Percentiles rank a stretch among this genome's conserved stretches.
Evolutionary conservation across 2,888 invertebrate species (phyloP).

Genomic region (Drosophila cracens): DNA sequence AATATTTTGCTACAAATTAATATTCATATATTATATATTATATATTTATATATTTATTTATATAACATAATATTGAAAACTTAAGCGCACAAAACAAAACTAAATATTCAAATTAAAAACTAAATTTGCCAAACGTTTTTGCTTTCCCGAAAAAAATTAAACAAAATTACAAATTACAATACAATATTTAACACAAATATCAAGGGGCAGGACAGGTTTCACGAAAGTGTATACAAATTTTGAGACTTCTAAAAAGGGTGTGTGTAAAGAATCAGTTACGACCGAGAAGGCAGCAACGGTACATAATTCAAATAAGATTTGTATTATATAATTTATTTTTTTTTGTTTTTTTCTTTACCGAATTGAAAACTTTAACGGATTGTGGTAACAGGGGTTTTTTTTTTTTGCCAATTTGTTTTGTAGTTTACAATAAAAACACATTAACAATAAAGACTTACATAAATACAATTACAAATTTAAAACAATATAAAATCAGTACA

Average conservation of each 20-base stretch:
- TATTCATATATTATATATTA: slow-evolving; percentile 67
- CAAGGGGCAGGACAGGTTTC: slow-evolving; percentile 12
- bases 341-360: slow-evolving; percentile 28
- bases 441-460: slow-evolving; percentile 76
- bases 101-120: slow-evolving; percentile 76
- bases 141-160: slow-evolving; percentile 81
- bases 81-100: slow-evolving; percentile 79
- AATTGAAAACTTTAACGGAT: slow-evolving; percentile 65
- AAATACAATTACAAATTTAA: slow-evolving; percentile 75
- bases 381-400: slow-evolving; percentile 62
- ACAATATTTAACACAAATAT: slow-evolving; percentile 73
- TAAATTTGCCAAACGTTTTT: slow-evolving; percentile 83
- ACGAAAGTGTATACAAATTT: slow-evolving; percentile 13
- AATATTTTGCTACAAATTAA: slow-evolving; percentile 83
- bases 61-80: slow-evolving; percentile 79
- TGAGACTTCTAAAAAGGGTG: slow-evolving; percentile 28
- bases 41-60: slow-evolving; percentile 53
- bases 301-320: slow-evolving; percentile 32
- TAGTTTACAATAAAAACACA: slow-evolving; percentile 78
- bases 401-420: slow-evolving; percentile 66
- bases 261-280: slow-evolving; percentile 20
- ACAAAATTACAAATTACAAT: slow-evolving; percentile 77
- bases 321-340: slow-evolving; percentile 25
- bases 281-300: slow-evolving; percentile 56
- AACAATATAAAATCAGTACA: slow-evolving; percentile 81